A percentile compares a stretch with the other conserved stretches of the same genome.
These are phyloP conservation scores for Peribatodes rhomboidaria DNA, from an alignment of 2,888 invertebrate genomes.

Conservation along the genomic window DNA sequence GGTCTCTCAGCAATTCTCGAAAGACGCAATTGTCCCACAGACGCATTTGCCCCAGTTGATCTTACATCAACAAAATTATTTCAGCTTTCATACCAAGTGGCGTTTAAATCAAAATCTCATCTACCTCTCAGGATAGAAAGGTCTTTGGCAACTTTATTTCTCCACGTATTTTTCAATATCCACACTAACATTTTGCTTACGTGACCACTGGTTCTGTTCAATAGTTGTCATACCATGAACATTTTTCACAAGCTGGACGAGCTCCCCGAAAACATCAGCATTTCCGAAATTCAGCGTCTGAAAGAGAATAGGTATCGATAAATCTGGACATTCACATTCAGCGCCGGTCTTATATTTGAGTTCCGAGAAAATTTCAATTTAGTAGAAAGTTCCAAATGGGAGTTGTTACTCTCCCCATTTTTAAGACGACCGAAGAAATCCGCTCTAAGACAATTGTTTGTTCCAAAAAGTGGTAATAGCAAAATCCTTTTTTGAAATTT, in stretches of 20 bases:
- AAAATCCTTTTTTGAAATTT: constrained; percentile 24
- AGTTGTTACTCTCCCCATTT: constrained; percentile 26
- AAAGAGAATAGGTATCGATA: constrained; percentile 30
- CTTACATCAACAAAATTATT: too few relatives aligned
- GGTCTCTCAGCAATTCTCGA: too few relatives aligned
- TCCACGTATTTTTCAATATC: too few relatives aligned
- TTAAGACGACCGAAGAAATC: constrained; percentile 25
- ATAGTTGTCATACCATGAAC: background rate
- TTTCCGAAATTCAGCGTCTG: constrained; percentile 20
- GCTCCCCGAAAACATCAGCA: constrained; percentile 18
- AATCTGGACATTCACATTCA: constrained; percentile 34
- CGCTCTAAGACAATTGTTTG: constrained; percentile 27
- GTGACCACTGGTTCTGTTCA: background rate
- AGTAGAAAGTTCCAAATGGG: constrained; percentile 35
- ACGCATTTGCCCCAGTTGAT: too few relatives aligned
- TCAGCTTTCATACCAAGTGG: too few relatives aligned
- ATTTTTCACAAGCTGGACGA: constrained; percentile 11
- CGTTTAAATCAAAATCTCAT: background rate
- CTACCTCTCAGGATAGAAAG: background rate
- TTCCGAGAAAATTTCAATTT: constrained; percentile 40
- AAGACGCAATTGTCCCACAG: too few relatives aligned
- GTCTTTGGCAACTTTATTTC: background rate
- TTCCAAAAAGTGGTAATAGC: constrained; percentile 31
- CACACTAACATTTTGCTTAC: background rate
- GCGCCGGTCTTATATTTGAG: constrained; percentile 28